Evolutionary conservation across 2,113 vertebrate species (phyloP).

Genomic region (Bos indicus): DNA sequence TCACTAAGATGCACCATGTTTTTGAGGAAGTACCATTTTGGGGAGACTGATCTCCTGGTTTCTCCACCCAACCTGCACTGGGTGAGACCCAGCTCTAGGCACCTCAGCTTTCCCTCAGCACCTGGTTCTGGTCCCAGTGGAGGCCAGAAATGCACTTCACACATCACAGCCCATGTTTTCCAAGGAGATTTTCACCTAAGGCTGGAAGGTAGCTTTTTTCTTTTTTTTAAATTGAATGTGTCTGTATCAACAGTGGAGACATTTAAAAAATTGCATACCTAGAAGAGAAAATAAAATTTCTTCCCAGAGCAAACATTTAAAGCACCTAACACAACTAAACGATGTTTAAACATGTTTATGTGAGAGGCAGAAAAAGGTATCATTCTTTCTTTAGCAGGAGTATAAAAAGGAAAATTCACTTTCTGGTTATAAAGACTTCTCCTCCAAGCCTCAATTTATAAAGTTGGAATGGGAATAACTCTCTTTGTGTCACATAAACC

Average conservation of each 20-base stretch:
- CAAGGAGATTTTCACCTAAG: neutral
- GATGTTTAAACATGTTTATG: slow-evolving; percentile 19
- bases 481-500: slow-evolving; percentile 30
- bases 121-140: neutral
- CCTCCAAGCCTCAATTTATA: slow-evolving; percentile 19
- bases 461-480: slow-evolving; percentile 42
- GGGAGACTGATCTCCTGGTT: neutral
- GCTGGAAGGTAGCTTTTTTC: neutral
- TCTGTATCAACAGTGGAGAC: neutral
- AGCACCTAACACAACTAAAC: neutral
- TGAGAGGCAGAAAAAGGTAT: neutral
- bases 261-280: neutral
- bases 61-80: accelerated
- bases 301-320: neutral
- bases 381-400: neutral
- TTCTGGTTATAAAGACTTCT: slow-evolving; percentile 28
- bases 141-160: accelerated
- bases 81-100: accelerated
- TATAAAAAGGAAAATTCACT: slow-evolving; percentile 9
- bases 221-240: neutral
- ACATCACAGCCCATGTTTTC: neutral
- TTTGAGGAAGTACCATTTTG: neutral
- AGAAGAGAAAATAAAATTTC: slow-evolving; percentile 13
- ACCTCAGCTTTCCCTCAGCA: neutral
- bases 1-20: neutral